phyloP scores from a whole-genome alignment of 2,888 invertebrate species.

The Zaprionus bogoriensis region DNA sequence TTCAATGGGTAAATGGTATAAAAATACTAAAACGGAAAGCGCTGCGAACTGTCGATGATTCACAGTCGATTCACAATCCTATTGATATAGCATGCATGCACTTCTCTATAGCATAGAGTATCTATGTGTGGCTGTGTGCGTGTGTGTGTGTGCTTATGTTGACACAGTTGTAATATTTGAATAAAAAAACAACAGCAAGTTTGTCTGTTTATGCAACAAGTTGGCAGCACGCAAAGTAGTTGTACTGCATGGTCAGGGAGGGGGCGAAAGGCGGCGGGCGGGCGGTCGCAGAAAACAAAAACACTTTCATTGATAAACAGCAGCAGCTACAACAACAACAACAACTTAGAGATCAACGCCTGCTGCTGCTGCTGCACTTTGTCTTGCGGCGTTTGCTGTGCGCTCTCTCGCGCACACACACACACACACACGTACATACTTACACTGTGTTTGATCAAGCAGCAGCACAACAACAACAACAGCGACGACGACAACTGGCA shows the following conservation, averaged over 20 bases:
- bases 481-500: slow-evolving; percentile 45
- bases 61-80: not conserved
- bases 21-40: not conserved
- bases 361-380: slow-evolving; percentile 44
- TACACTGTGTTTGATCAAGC: slow-evolving; percentile 40
- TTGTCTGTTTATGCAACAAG: slow-evolving; percentile 18
- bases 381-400: slow-evolving; percentile 51
- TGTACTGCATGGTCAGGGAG: no score
- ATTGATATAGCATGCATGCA: not conserved
- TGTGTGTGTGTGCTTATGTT: not conserved
- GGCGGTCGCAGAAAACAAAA: slow-evolving; percentile 13
- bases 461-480: slow-evolving; percentile 19
- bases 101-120: no score
- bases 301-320: slow-evolving; percentile 56
- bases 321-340: slow-evolving; percentile 11
- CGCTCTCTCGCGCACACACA: slow-evolving; percentile 21
- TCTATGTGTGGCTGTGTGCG: rapidly evolving
- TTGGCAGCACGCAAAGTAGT: slow-evolving; percentile 29
- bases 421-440: slow-evolving; percentile 10
- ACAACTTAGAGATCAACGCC: slow-evolving; percentile 34
- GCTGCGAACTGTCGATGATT: not conserved
- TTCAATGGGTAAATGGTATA: no score
- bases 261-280: not conserved
- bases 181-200: not conserved
- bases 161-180: not conserved